A percentile compares a stretch with the other conserved stretches of the same genome.
Evolutionary conservation across 2,888 invertebrate species (phyloP).

Genomic region (Pachydiplax longipennis): DNA sequence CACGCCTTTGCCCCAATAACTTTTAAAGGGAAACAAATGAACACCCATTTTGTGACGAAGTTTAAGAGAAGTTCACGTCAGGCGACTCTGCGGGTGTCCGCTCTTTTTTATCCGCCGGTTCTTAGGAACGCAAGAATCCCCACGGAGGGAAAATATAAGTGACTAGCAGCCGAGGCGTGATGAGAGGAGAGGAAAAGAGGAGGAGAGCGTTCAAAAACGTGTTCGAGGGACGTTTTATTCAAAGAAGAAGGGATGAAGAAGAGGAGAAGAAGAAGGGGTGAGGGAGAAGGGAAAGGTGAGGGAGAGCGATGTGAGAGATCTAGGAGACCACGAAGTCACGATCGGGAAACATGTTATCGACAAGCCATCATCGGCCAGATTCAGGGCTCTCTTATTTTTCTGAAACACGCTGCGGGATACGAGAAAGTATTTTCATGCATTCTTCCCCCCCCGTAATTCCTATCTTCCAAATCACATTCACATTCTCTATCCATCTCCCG

Average conservation of each 20-base stretch:
- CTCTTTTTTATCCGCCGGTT: slow-evolving; percentile 18
- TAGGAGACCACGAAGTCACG: slow-evolving; percentile 38
- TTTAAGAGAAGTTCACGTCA: neutral
- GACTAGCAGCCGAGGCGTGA: neutral
- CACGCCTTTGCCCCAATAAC: neutral
- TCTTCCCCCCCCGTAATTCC: neutral
- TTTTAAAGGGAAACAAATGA: slow-evolving; percentile 16
- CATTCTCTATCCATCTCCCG: neutral
- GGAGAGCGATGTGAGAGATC: neutral
- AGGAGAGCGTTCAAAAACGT: neutral
- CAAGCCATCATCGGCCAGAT: slow-evolving; percentile 37
- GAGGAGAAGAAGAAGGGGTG: neutral
- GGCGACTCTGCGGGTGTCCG: slow-evolving; percentile 2
- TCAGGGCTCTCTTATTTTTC: slow-evolving; percentile 8
- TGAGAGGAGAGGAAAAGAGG: neutral
- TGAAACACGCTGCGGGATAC: slow-evolving; percentile 4
- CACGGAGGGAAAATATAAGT: slow-evolving; percentile 3
- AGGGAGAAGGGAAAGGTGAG: neutral
- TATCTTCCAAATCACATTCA: neutral
- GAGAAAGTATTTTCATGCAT: neutral
- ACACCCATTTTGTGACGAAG: slow-evolving; percentile 22
- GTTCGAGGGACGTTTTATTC: no score
- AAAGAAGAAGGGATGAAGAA: neutral
- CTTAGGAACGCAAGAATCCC: slow-evolving; percentile 1
- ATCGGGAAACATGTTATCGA: slow-evolving; percentile 20